These are phyloP conservation scores for Channa striata DNA, from an alignment of 2,797 vertebrate genomes.

Conservation along the genomic window DNA sequence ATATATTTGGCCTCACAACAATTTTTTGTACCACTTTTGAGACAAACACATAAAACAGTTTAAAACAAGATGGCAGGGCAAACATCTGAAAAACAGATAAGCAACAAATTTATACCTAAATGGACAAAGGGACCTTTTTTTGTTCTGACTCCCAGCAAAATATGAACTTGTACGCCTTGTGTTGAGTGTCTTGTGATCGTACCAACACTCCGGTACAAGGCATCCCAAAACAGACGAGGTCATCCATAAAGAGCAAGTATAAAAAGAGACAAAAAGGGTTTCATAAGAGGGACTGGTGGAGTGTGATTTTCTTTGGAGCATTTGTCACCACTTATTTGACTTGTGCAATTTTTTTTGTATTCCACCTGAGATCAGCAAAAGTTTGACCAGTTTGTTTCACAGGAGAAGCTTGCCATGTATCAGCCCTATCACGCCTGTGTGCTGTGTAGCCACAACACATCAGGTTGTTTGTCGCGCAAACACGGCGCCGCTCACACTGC, in stretches of 20 bases:
- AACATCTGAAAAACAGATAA: conserved; percentile 26
- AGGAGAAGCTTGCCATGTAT: conserved; percentile 70
- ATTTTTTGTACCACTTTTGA: conserved; percentile 11
- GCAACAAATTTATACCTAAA: conserved; percentile 41
- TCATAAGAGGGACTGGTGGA: conserved; percentile 35
- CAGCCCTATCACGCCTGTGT: conserved; percentile 78
- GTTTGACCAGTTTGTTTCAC: conserved; percentile 60
- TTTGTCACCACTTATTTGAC: conserved; percentile 62
- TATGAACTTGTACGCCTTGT: conserved; percentile 56
- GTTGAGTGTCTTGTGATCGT: conserved; percentile 74
- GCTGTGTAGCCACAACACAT: conserved; percentile 83
- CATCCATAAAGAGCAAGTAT: conserved; percentile 34
- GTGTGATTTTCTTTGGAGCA: conserved; percentile 59
- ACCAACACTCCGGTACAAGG: conserved; percentile 36
- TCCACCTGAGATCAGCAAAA: conserved; percentile 76
- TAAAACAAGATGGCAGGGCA: conserved; percentile 23
- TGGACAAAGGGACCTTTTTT: conserved; percentile 70
- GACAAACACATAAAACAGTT: conserved; percentile 32
- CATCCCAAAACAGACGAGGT: conserved; percentile 55
- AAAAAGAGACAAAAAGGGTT: conserved; percentile 39
- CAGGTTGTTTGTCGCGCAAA: conserved; percentile 82
- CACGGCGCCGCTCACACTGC: conserved; percentile 63
- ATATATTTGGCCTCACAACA: not conserved
- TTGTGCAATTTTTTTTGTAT: conserved; percentile 68
- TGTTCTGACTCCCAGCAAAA: conserved; percentile 63